A percentile compares a stretch with the other conserved stretches of the same genome.
These are phyloP conservation scores for Myotis vivesi DNA, from an alignment of 2,797 vertebrate genomes.

Conservation along the genomic window DNA sequence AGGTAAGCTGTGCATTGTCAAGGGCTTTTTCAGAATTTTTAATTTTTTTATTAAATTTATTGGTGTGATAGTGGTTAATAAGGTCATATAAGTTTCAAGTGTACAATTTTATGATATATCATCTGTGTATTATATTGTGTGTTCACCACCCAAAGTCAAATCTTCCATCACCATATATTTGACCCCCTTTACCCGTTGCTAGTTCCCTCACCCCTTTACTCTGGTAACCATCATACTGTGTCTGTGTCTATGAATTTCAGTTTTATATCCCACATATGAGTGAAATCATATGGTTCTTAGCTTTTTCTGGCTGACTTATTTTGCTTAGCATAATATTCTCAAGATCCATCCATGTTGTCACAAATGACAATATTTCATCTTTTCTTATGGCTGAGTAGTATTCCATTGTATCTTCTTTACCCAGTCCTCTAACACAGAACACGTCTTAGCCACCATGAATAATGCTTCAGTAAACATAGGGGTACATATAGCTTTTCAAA, in stretches of 20 bases:
- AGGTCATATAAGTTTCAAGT: neutral
- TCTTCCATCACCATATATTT: neutral
- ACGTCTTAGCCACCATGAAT: neutral
- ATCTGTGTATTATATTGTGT: neutral
- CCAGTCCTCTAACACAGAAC: neutral
- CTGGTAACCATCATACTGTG: neutral
- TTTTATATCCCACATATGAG: neutral
- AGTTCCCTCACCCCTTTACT: neutral
- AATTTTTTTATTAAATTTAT: neutral
- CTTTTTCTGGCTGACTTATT: neutral
- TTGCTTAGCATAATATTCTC: neutral
- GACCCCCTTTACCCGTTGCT: neutral
- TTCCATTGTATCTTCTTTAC: neutral
- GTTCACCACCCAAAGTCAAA: neutral
- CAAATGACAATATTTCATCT: neutral
- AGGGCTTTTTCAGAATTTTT: neutral
- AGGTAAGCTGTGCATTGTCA: neutral
- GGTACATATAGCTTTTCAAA: neutral
- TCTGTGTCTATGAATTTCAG: neutral
- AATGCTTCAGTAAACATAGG: neutral
- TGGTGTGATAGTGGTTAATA: neutral
- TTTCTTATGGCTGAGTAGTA: neutral
- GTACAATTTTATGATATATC: neutral
- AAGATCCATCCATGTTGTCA: neutral
- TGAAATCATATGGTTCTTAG: neutral